A percentile compares a stretch with the other conserved stretches of the same genome.
These are phyloP conservation scores for Montipora efflorescens DNA, from an alignment of 64 coral and sea anemone genomes.

Conservation along the genomic window DNA sequence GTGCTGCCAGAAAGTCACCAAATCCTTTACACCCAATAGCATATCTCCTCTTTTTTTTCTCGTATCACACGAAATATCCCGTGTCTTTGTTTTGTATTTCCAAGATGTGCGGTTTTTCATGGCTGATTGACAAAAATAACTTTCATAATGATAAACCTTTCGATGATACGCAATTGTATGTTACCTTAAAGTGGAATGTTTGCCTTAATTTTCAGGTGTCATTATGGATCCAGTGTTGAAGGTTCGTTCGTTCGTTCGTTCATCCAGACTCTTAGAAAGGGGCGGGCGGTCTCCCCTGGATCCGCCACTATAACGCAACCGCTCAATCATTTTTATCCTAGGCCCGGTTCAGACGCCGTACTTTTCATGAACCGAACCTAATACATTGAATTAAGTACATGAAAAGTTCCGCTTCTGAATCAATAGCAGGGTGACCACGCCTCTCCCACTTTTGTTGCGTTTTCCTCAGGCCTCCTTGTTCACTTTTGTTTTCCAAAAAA, in stretches of 20 bases:
- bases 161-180: conserved; percentile 8
- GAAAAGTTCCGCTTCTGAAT: too few species aligned
- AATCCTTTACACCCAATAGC: too few species aligned
- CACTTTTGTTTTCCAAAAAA: conserved; percentile 1
- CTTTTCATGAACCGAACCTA: too few species aligned
- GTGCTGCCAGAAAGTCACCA: too few species aligned
- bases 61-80: too few species aligned
- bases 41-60: too few species aligned
- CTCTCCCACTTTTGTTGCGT: conserved; percentile 12
- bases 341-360: not conserved
- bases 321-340: not conserved
- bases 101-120: too few species aligned
- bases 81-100: not conserved
- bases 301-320: not conserved
- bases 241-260: not conserved
- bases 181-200: conserved; percentile 1
- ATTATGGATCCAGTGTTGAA: conserved; percentile 8
- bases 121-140: not conserved
- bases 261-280: not conserved
- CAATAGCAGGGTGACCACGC: conserved; percentile 1
- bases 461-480: conserved; percentile 8
- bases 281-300: not conserved
- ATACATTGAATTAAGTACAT: too few species aligned
- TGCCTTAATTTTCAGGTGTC: conserved; percentile 4
- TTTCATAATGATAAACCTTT: conserved; percentile 9